Evolutionary conservation across 2,797 vertebrate genomes (phyloP).

Genomic region (Acrocephalus scirpaceus): DNA sequence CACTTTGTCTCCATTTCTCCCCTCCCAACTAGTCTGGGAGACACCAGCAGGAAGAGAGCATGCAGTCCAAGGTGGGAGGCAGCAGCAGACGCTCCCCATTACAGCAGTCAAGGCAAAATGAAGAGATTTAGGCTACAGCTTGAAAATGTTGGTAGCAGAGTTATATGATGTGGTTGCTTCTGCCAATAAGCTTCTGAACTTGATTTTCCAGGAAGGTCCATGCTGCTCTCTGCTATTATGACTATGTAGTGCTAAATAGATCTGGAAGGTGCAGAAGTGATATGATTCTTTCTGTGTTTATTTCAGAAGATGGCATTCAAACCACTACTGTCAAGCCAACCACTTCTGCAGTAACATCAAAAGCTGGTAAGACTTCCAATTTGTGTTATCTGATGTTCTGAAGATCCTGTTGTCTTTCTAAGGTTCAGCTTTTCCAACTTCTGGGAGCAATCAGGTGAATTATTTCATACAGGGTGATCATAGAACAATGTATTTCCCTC

Average conservation of each 20-base stretch:
- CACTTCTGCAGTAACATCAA: fast-evolving
- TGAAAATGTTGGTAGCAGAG: not conserved
- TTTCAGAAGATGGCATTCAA: not conserved
- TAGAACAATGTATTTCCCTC: not conserved
- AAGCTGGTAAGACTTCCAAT: conserved; percentile 7
- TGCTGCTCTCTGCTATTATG: not conserved
- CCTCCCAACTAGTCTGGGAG: not conserved
- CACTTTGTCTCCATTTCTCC: not conserved
- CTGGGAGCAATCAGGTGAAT: not conserved
- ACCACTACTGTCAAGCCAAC: fast-evolving
- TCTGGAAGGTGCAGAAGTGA: not conserved
- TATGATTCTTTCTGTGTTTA: not conserved
- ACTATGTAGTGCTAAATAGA: not conserved
- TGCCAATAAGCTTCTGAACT: not conserved
- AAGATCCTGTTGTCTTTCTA: not conserved
- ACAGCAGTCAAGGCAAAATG: not conserved
- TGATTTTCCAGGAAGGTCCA: not conserved
- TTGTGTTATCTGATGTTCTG: not conserved
- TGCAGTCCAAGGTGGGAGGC: not conserved
- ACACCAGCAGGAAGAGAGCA: not conserved
- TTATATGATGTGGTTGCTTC: not conserved
- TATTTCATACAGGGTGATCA: not conserved
- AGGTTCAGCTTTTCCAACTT: not conserved
- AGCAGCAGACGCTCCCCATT: not conserved
- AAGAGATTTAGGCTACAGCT: not conserved